Base-by-base conservation (phyloP, 2,888 invertebrate genomes). In the Mythimna albipuncta region DNA sequence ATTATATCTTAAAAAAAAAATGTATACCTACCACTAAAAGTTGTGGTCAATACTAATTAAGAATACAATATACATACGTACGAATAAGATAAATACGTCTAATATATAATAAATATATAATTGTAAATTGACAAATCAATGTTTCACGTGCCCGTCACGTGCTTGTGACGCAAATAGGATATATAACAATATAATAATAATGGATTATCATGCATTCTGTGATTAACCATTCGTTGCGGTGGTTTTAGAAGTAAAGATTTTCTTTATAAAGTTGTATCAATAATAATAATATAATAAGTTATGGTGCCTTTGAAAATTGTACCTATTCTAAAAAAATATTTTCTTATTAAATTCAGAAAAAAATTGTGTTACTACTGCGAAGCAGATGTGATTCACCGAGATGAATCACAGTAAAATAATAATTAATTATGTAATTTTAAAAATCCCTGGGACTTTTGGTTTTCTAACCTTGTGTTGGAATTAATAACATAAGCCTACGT, bases 131-230 rank as follows among this genome's bases (percentile, higher is more conserved):
- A 52, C 6, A 6, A 52, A 52, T 52, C 50, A 6, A n/a, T n/a
- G 7, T 6, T n/a, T 52, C 50, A 52, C n/a, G 50, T 52, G 50
- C 9, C 50, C 16, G 47, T 62, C 54, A 76, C 76, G 54, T 54
- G 47, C 6, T 38, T 47, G 16, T 58, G 69, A 77, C 58, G 63
- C 21, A 47, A 16, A 63, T 35, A 21, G 44, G 16, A 63, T 64
- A 77, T 58, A 38, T 52, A 76, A 47, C 16, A 63, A 68, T 66
- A 19, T 38, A 41, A 50, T 66, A 61, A 59, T 54, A 21, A 47
- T 75, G 13, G 52, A 32, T 59, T 69, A 16, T 3, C n/a, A 58
- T 32, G 44, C 35, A 64, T 59, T 47, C 16, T 47, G n/a, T 2
- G 19, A 52, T 52, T 19, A n/a, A 52, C 55, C 11, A 63, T 76